phyloP scores from a whole-genome alignment of 2,797 vertebrate species.

The Poeciliopsis gracilis region DNA sequence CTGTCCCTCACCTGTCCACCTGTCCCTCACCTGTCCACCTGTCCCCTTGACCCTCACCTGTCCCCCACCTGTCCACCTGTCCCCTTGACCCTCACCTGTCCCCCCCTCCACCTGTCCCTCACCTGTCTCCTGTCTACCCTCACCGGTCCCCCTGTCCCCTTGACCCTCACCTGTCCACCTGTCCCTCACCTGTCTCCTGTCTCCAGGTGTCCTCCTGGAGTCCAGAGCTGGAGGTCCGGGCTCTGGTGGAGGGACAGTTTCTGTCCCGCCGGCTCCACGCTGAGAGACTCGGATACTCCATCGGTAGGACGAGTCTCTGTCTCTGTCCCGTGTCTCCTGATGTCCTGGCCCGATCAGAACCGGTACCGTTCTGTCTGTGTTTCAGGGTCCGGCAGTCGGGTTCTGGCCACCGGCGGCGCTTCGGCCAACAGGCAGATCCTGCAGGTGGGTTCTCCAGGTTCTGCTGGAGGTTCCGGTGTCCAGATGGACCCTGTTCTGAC shows the following conservation, averaged over 20 bases:
- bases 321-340: background rate
- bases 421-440: conserved; percentile 89
- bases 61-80: too few species aligned
- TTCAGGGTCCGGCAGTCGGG: conserved; percentile 87
- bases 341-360: background rate
- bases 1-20: background rate
- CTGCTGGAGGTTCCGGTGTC: background rate
- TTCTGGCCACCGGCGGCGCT: conserved; percentile 93
- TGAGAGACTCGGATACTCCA: conserved; percentile 89
- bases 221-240: conserved; percentile 86
- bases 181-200: background rate
- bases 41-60: conserved; percentile 69
- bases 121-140: background rate
- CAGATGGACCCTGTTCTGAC: too few species aligned
- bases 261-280: conserved; percentile 92
- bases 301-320: conserved; percentile 79
- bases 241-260: conserved; percentile 94
- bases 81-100: background rate
- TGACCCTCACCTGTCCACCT: too few species aligned
- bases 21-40: too few species aligned
- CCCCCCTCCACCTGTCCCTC: conserved; percentile 57
- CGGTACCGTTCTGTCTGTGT: background rate
- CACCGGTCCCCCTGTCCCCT: conserved; percentile 37
- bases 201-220: conserved; percentile 83
- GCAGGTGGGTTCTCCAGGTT: conserved; percentile 80